These are phyloP conservation scores for Casuarius casuarius DNA, from an alignment of 2,113 vertebrate species.

Conservation along the genomic window DNA sequence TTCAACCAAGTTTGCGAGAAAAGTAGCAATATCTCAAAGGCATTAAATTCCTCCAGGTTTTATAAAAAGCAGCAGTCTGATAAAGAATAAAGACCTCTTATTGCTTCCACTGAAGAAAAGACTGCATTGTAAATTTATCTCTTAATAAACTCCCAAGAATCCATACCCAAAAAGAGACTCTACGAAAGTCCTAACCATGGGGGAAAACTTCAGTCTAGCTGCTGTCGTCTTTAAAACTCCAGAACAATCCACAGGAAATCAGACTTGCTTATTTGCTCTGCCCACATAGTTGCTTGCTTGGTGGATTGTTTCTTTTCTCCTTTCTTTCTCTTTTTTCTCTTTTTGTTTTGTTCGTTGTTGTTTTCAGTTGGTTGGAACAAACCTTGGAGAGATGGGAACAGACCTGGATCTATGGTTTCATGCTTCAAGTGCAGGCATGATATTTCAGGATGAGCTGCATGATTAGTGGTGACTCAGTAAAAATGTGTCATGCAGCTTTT, in stretches of 20 bases:
- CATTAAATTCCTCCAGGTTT: not conserved
- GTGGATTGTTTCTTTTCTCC: not conserved
- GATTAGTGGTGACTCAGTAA: not conserved
- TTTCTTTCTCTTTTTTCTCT: not conserved
- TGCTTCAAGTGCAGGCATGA: not conserved
- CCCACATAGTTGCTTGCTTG: not conserved
- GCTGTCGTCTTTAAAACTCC: not conserved
- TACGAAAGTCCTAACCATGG: not conserved
- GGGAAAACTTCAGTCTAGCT: not conserved
- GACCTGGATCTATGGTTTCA: slow-evolving; percentile 41
- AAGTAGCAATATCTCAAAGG: not conserved
- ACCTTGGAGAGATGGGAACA: slow-evolving; percentile 25
- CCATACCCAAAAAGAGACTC: not conserved
- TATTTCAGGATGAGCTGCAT: not conserved
- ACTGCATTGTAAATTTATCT: not conserved
- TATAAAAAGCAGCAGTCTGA: not conserved
- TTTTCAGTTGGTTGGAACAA: slow-evolving; percentile 53
- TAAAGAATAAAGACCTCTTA: not conserved
- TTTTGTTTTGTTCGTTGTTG: slow-evolving; percentile 6
- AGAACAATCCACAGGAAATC: not conserved
- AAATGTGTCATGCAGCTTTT: not conserved
- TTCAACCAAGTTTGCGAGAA: not conserved
- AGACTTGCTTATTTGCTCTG: not conserved
- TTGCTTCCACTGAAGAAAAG: not conserved
- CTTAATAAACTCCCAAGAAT: not conserved